These are phyloP conservation scores for Rhorus exstirpatorius DNA, from an alignment of 2,888 invertebrate genomes.

Conservation along the genomic window DNA sequence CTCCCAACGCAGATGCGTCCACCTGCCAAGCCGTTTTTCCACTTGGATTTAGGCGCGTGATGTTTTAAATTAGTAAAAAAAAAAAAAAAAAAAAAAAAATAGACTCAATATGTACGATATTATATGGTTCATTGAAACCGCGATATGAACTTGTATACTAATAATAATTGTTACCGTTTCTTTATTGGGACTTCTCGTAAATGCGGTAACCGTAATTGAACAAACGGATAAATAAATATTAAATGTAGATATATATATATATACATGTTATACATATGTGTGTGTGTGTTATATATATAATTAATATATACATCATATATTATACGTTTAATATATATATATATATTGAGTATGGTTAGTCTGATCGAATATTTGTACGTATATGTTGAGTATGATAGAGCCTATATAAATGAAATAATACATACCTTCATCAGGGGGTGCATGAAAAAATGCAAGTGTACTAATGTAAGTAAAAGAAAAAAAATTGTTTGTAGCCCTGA, in stretches of 20 bases:
- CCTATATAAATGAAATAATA: too few relatives aligned
- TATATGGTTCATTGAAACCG: conserved; percentile 36
- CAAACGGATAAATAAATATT: conserved; percentile 77
- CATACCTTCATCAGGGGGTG: too few relatives aligned
- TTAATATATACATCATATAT: conserved; percentile 59
- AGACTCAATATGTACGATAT: conserved; percentile 39
- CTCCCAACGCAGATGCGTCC: conserved; percentile 77
- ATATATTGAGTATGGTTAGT: conserved; percentile 69
- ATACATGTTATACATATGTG: too few relatives aligned
- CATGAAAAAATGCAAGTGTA: too few relatives aligned
- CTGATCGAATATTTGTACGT: conserved; percentile 79
- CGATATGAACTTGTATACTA: conserved; percentile 54
- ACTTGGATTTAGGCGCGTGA: conserved; percentile 76
- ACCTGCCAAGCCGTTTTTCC: conserved; percentile 78
- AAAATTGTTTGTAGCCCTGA: neutral
- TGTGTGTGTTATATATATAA: too few relatives aligned
- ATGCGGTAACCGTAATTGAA: conserved; percentile 68
- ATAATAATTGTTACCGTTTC: conserved; percentile 61
- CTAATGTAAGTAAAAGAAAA: too few relatives aligned
- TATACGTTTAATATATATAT: conserved; percentile 66
- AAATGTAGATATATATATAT: conserved; percentile 71
- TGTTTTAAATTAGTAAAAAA: conserved; percentile 73
- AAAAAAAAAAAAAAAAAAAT: conserved; percentile 51
- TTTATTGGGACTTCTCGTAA: conserved; percentile 56
- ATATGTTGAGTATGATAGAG: conserved; percentile 74